Evolutionary conservation across 2,888 invertebrate species (phyloP).

Genomic region (Malthinus seriepunctatus): DNA sequence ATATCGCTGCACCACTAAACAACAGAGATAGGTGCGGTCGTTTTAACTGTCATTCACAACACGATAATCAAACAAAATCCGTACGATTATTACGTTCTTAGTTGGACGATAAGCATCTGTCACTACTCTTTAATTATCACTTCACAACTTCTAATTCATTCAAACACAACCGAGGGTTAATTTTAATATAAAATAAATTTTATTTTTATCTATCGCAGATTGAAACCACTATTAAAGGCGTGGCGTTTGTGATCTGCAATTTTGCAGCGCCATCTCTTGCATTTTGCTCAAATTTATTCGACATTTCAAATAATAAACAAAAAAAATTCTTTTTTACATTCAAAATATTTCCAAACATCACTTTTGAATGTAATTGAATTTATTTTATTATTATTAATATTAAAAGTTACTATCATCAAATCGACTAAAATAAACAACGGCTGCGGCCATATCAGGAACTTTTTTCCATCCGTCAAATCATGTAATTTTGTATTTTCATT

Average conservation of each 20-base stretch:
- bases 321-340: too few species aligned
- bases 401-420: too few species aligned
- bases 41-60: slow-evolving; percentile 36
- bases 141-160: slow-evolving; percentile 8
- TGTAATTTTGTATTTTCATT: too few species aligned
- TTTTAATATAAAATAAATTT: slow-evolving; percentile 9
- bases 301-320: too few species aligned
- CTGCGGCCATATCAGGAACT: too few species aligned
- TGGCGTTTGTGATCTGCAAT: slow-evolving; percentile 16
- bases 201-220: slow-evolving; percentile 20
- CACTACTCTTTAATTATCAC: slow-evolving; percentile 7
- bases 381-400: too few species aligned
- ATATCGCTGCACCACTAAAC: slow-evolving; percentile 45
- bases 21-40: slow-evolving; percentile 52
- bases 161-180: slow-evolving; percentile 7
- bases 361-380: too few species aligned
- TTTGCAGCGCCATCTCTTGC: slow-evolving; percentile 15
- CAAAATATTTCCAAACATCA: too few species aligned
- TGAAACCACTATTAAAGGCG: slow-evolving; percentile 22
- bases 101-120: slow-evolving; percentile 13
- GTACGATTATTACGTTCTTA: slow-evolving; percentile 7
- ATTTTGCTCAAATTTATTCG: too few species aligned
- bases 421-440: too few species aligned
- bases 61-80: slow-evolving; percentile 13
- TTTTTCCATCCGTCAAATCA: too few species aligned